These are phyloP conservation scores for Phaedon cochleariae DNA, from an alignment of 2,888 invertebrate species.

Conservation along the genomic window DNA sequence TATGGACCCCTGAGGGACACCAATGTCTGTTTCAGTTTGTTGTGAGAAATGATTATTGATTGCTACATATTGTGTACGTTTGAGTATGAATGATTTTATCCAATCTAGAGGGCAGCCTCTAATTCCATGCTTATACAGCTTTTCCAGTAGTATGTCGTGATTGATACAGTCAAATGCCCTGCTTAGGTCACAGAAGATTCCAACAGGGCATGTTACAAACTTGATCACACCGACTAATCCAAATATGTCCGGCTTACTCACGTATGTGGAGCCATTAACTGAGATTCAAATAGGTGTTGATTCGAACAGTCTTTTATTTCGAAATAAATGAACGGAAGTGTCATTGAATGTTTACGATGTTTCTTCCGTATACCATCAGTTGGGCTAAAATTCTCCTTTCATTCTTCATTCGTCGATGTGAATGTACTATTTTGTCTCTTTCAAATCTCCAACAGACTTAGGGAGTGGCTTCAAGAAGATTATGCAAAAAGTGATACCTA, in stretches of 20 bases:
- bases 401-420: not conserved
- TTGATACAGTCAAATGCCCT: too few relatives aligned
- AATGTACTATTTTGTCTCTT: not conserved
- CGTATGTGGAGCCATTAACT: not conserved
- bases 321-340: not conserved
- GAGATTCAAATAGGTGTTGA: not conserved
- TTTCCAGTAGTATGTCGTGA: too few relatives aligned
- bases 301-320: not conserved
- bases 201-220: not conserved
- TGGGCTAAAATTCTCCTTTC: not conserved
- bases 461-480: not conserved
- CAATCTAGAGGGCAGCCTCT: too few relatives aligned
- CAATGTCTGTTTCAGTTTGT: too few relatives aligned
- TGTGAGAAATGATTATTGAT: too few relatives aligned
- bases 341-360: not conserved
- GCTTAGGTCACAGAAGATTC: too few relatives aligned
- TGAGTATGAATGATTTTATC: too few relatives aligned
- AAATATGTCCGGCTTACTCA: not conserved
- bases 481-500: not conserved
- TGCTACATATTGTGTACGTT: too few relatives aligned
- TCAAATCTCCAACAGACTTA: not conserved
- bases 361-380: not conserved
- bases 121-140: too few relatives aligned
- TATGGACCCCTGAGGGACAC: too few relatives aligned
- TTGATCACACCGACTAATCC: not conserved